Conservation (phyloP, 1,140 invertebrate species). For the Probaryconus sp. region DNA sequence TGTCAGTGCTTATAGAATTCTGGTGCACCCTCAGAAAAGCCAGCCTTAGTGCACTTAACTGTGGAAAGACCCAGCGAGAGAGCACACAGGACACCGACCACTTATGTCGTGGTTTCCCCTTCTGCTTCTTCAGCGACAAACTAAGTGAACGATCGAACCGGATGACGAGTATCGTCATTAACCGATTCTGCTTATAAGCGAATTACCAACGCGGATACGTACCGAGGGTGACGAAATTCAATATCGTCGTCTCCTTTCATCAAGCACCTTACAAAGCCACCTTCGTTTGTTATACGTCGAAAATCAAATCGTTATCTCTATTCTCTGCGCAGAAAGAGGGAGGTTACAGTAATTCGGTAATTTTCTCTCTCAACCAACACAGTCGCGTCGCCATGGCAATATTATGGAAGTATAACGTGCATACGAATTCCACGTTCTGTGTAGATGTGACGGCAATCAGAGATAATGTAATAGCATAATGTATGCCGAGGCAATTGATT, state of each 20-base stretch:
- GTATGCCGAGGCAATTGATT: constrained; percentile 50
- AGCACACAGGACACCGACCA: constrained; percentile 54
- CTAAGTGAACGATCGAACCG: constrained; percentile 59
- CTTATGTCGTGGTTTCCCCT: constrained; percentile 54
- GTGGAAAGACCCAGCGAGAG: constrained; percentile 44
- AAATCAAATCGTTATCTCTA: constrained; percentile 52
- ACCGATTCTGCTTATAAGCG: constrained; percentile 49
- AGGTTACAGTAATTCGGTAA: constrained; percentile 29
- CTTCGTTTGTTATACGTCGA: constrained; percentile 20
- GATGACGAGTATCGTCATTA: constrained; percentile 61
- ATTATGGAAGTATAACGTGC: constrained; percentile 17
- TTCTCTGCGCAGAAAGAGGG: neutral
- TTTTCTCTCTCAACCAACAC: constrained; percentile 14
- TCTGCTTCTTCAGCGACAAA: constrained; percentile 31
- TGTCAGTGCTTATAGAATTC: constrained; percentile 26
- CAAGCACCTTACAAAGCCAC: constrained; percentile 6
- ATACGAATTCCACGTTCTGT: neutral
- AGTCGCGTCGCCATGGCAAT: constrained; percentile 1
- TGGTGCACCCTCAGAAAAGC: constrained; percentile 46
- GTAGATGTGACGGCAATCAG: constrained; percentile 42
- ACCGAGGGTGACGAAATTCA: constrained; percentile 39
- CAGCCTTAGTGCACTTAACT: constrained; percentile 60
- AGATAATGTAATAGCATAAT: constrained; percentile 55
- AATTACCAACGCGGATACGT: constrained; percentile 13
- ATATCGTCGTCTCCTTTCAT: constrained; percentile 26